Conservation (phyloP, 2,888 invertebrate species). For the Polia nebulosa region DNA sequence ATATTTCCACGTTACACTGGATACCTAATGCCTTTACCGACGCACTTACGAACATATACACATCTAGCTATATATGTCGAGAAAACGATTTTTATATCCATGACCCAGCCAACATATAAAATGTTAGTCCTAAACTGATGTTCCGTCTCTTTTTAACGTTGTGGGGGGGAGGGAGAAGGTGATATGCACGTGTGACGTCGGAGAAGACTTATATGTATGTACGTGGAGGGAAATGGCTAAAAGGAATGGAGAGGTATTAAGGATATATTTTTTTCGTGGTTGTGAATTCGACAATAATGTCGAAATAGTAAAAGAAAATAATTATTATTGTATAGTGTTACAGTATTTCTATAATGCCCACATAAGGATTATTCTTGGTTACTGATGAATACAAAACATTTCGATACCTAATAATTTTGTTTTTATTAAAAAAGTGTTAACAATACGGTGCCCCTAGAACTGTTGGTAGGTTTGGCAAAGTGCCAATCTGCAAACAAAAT, state of each 20-base stretch:
- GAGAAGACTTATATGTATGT: constrained; percentile 80
- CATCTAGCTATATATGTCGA: constrained; percentile 78
- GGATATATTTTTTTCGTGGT: constrained; percentile 7
- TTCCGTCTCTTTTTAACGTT: constrained; percentile 75
- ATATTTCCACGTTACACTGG: constrained; percentile 87
- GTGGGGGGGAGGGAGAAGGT: constrained; percentile 77
- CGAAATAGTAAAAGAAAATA: background rate
- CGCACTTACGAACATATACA: constrained; percentile 71
- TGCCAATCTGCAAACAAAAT: too few relatives aligned
- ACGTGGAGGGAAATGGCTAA: constrained; percentile 76
- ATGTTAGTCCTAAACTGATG: constrained; percentile 89
- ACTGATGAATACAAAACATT: too few relatives aligned
- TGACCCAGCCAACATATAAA: constrained; percentile 91
- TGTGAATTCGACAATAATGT: background rate
- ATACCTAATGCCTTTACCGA: constrained; percentile 83
- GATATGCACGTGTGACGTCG: constrained; percentile 86
- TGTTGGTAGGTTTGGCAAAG: too few relatives aligned
- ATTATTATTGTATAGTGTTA: too few relatives aligned
- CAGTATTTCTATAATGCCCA: too few relatives aligned
- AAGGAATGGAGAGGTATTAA: constrained; percentile 75
- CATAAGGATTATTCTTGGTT: too few relatives aligned
- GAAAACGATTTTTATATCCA: constrained; percentile 91
- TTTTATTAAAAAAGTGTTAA: too few relatives aligned
- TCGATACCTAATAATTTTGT: too few relatives aligned
- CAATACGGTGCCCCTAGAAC: too few relatives aligned